Evolutionary conservation across 2,888 invertebrate species (phyloP), one percentile per base, ranked within the genome.

Genomic region (Thecocarcelia acutangulata): DNA sequence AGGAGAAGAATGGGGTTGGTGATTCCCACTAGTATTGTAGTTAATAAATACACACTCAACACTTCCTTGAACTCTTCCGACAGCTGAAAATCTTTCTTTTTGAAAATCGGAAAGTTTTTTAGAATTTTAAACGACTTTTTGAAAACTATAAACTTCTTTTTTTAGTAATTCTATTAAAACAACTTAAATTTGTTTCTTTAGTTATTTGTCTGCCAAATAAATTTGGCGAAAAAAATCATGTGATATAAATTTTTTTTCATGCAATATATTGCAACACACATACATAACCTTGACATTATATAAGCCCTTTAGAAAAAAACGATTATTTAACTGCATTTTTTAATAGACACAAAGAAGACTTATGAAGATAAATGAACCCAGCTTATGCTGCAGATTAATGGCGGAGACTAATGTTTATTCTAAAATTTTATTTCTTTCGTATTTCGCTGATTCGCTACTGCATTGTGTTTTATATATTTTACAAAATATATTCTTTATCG

Each of bases 331-430:
- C 48, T 52, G 73, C 64, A 58, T 56, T 75, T 59, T 69, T 81
- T 81, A 73, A 81, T 77, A 81, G 77, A 64, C 77, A 69, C 58
- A 73, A 56, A 64, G 73, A 73, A 73, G 73, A 74, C 73, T 82
- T 78, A 77, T 82, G 74, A 82, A 82, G 82, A 82, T 78, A 82
- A 78, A 82, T 82, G 82, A 82, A 74, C 17, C 64, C 44, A 82
- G 81, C 77, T 82, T 82, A 82, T 40, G 69, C 54, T 50, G 21
- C 58, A 82, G 77, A 82, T 82, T 82, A 78, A 82, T 82, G 82
- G 78, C 44, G 74, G 70, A 58, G 74, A 78, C 69, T 82, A 78
- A 74, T 78, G 77, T 70, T 72, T 78, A 52, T 78, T 72, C 61
- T 37, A 61, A 37, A 24, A 2, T 15, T 42, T 42, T 28, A 44